Evolutionary conservation across 2,797 vertebrate genomes (phyloP).

Genomic region (Semaprochilodus insignis): DNA sequence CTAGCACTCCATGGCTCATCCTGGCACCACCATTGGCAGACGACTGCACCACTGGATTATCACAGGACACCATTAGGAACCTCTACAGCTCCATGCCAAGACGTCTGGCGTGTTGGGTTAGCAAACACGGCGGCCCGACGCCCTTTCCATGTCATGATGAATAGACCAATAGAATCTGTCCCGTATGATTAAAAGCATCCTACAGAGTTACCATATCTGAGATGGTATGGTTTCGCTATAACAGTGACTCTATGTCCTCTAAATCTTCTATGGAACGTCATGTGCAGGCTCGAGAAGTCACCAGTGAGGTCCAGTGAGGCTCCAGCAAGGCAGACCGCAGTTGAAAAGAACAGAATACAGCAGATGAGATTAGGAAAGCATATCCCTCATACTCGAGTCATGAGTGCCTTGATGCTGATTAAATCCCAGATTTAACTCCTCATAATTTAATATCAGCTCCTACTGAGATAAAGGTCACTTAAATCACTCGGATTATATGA

Average conservation of each 20-base stretch:
- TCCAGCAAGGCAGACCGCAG: neutral
- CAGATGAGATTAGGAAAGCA: neutral
- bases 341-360: neutral
- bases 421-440: neutral
- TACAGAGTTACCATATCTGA: too few relatives aligned
- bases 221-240: too few relatives aligned
- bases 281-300: neutral
- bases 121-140: too few relatives aligned
- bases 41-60: too few relatives aligned
- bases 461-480: neutral
- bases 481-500: conserved; percentile 4
- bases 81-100: too few relatives aligned
- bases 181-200: too few relatives aligned
- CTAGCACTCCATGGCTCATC: too few relatives aligned
- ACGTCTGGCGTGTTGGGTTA: too few relatives aligned
- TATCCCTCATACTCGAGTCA: neutral
- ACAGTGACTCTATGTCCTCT: neutral
- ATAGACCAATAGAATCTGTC: too few relatives aligned
- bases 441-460: conserved; percentile 30
- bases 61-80: too few relatives aligned
- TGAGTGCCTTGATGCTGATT: conserved; percentile 1
- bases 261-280: neutral
- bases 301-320: neutral
- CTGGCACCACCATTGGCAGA: too few relatives aligned
- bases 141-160: too few relatives aligned